Evolutionary conservation across 35 echinoderm and acorn worm species (phyloP).

Genomic region (Lytechinus variegatus): DNA sequence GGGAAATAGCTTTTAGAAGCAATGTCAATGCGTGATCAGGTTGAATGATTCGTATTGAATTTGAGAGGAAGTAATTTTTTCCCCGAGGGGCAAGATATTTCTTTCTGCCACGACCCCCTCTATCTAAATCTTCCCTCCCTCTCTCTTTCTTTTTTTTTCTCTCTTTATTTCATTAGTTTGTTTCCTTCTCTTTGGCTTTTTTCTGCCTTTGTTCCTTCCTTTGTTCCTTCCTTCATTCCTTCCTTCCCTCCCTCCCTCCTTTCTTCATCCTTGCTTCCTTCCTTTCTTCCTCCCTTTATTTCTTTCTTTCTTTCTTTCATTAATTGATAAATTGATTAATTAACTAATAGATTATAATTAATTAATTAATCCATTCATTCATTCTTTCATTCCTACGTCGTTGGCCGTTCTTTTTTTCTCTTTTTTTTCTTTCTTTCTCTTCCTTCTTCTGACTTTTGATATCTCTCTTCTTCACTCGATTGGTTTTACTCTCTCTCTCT

Average conservation of each 20-base stretch:
- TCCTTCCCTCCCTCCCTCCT: neutral
- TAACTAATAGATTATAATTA: no score
- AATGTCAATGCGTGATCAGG: neutral
- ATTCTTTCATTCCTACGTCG: neutral
- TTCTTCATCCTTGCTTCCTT: neutral
- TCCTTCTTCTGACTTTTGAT: neutral
- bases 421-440: neutral
- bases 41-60: neutral
- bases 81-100: neutral
- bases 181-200: neutral
- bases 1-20: neutral
- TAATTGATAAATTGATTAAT: no score
- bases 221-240: neutral
- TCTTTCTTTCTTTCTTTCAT: neutral
- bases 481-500: neutral
- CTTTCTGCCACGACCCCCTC: neutral
- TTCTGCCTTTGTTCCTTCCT: neutral
- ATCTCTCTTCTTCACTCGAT: neutral
- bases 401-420: neutral
- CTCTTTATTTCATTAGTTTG: neutral
- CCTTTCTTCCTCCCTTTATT: neutral
- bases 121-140: neutral
- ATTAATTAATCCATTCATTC: neutral
- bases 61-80: neutral
- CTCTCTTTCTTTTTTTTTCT: neutral